phyloP scores from a whole-genome alignment of 2,888 invertebrate genomes.

The Neoaliturus tenellus region DNA sequence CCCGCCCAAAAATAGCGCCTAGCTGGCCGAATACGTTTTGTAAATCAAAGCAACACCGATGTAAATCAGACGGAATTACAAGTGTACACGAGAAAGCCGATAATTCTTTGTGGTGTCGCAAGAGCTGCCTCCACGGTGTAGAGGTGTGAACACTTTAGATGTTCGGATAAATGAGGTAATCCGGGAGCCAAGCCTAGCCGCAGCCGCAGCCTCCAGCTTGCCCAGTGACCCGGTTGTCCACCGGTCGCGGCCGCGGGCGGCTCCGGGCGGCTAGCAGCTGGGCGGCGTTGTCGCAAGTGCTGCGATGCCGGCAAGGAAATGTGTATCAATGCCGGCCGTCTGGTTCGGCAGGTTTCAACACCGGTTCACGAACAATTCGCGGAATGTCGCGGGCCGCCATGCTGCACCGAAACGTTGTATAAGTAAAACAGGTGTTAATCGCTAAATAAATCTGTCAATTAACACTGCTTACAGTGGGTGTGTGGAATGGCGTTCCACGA shows the following conservation, averaged over 20 bases:
- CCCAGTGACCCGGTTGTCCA: conserved; percentile 23
- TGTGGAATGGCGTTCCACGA: background rate
- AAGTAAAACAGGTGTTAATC: background rate
- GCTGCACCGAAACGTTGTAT: background rate
- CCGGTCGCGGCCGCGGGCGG: background rate
- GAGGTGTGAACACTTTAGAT: background rate
- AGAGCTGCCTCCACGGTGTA: background rate
- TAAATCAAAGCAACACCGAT: background rate
- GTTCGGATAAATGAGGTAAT: conserved; percentile 2
- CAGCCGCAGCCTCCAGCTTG: background rate
- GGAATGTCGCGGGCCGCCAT: background rate
- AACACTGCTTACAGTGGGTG: background rate
- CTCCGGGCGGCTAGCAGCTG: background rate
- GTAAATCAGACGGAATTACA: conserved; percentile 1
- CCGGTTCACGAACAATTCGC: background rate
- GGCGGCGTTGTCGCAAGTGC: background rate
- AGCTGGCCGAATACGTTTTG: background rate
- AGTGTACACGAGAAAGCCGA: background rate
- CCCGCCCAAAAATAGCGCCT: background rate
- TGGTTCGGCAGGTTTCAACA: conserved; percentile 10
- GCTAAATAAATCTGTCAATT: background rate
- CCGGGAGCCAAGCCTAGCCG: background rate
- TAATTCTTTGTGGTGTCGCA: conserved; percentile 5
- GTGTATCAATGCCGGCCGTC: background rate
- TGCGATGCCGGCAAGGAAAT: conserved; percentile 3